Conservation (phyloP, 2,797 vertebrate genomes). For the Cyprinodon diabolis region DNA sequence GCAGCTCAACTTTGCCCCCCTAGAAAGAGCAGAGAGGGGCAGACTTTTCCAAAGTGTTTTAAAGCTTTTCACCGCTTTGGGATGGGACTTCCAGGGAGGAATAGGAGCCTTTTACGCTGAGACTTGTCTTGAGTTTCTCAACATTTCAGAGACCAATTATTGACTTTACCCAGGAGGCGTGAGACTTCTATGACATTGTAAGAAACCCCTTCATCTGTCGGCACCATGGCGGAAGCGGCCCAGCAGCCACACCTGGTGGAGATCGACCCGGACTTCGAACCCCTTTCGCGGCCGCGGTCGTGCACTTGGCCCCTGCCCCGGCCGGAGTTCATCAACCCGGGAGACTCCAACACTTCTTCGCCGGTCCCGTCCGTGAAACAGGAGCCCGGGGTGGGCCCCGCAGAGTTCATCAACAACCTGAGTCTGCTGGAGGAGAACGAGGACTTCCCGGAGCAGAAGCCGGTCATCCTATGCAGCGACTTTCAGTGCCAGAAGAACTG, state of each 20-base stretch:
- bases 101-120: conserved; percentile 40
- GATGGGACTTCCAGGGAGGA: conserved; percentile 62
- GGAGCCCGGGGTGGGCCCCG: conserved; percentile 75
- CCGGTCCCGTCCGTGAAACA: conserved; percentile 89
- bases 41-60: conserved; percentile 16
- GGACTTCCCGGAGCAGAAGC: conserved; percentile 85
- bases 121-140: conserved; percentile 43
- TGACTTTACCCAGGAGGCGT: conserved; percentile 44
- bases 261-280: conserved; percentile 97
- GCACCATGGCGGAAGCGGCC: conserved; percentile 88
- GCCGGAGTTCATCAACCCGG: conserved; percentile 90
- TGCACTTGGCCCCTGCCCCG: conserved; percentile 97
- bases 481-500: conserved; percentile 87
- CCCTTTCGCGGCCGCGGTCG: conserved; percentile 91
- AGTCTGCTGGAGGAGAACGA: conserved; percentile 90
- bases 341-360: conserved; percentile 90
- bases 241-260: conserved; percentile 89
- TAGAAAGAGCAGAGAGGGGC: conserved; percentile 6
- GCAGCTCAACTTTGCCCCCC: conserved; percentile 20
- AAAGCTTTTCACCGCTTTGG: conserved; percentile 38
- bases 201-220: conserved; percentile 53
- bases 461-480: conserved; percentile 82
- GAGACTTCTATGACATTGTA: conserved; percentile 73
- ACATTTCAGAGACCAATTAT: conserved; percentile 42
- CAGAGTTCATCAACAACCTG: conserved; percentile 88